Evolutionary conservation across 2,797 vertebrate genomes (phyloP).

Genomic region (Sebastes nivosus): DNA sequence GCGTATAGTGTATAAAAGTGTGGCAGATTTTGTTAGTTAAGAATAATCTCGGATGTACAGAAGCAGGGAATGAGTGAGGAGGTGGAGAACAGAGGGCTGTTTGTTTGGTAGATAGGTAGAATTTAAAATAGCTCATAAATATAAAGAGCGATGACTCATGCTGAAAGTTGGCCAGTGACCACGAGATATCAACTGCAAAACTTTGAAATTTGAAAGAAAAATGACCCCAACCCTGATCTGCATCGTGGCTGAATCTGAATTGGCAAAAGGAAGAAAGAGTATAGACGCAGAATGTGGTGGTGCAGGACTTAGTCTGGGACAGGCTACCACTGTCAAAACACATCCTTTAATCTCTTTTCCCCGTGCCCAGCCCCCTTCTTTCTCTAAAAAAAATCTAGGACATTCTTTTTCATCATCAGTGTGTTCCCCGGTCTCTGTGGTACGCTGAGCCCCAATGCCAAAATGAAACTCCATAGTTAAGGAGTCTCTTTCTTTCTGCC

Average conservation of each 20-base stretch:
- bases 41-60: not conserved
- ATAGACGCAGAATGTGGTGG: conserved; percentile 18
- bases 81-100: not conserved
- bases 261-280: conserved; percentile 15
- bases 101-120: not conserved
- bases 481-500: conserved; percentile 66
- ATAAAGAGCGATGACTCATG: not conserved
- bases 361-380: conserved; percentile 54
- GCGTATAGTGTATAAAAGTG: not conserved
- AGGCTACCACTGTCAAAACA: conserved; percentile 71
- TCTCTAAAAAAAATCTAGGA: conserved; percentile 74
- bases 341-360: conserved; percentile 71
- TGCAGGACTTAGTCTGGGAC: conserved; percentile 57
- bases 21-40: not conserved
- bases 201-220: not conserved
- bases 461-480: conserved; percentile 63
- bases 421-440: conserved; percentile 66
- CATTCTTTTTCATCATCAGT: conserved; percentile 75
- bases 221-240: not conserved
- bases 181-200: not conserved
- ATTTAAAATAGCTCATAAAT: conserved; percentile 14
- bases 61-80: not conserved
- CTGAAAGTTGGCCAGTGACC: not conserved
- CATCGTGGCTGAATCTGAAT: conserved; percentile 3
- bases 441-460: conserved; percentile 55